Base-by-base conservation (phyloP, 2,113 vertebrate genomes). In the Thamnophis sirtalis region DNA sequence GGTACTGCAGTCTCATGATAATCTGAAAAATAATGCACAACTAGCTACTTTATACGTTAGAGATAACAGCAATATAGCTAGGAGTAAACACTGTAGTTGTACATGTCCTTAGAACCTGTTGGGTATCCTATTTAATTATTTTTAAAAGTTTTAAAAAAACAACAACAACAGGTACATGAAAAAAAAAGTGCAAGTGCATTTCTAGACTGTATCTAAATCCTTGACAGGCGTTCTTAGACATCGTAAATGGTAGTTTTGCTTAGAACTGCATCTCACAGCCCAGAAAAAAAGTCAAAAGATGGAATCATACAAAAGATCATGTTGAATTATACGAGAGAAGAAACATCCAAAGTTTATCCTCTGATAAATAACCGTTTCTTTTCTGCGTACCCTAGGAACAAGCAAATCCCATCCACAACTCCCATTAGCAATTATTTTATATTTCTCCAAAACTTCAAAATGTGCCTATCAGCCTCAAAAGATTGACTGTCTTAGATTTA, bases 1-100 rank as follows among this genome's bases (percentile, higher is more conserved):
- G 97, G 94, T 93, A 97, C 96, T 91, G 97, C 96, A 95, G 97
- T 94, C 92, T 97, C 89, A 0, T 93, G 50, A 56, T 92, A 93
- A 96, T 96, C 98, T 98, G 97, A 95, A 98, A 97, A 8, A 93
- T 92, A 98, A 96, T 28, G 9, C 54, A 73, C 24, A 92, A 0
- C 92, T 51, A 19, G 60, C 1, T 63, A 54, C 56, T 49, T 92
- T 89, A 93, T 89, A 0, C 50, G 55, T 43, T 89, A 90, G 13
- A 94, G 93, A 84, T 89, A 53, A 90, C 21, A 49, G 73, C 13
- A 21, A 43, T 22, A 7, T 43, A 8, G 73, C 17, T 21, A 80
- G 73, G 73, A 80, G 33, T 43, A 80, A 80, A 6, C 6, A 21
- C 73, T 80, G 73, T 21, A 17, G 17, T 80, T 21, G 7, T 19